phyloP scores from a whole-genome alignment of 2,113 vertebrate species.

The Neoarius graeffei region DNA sequence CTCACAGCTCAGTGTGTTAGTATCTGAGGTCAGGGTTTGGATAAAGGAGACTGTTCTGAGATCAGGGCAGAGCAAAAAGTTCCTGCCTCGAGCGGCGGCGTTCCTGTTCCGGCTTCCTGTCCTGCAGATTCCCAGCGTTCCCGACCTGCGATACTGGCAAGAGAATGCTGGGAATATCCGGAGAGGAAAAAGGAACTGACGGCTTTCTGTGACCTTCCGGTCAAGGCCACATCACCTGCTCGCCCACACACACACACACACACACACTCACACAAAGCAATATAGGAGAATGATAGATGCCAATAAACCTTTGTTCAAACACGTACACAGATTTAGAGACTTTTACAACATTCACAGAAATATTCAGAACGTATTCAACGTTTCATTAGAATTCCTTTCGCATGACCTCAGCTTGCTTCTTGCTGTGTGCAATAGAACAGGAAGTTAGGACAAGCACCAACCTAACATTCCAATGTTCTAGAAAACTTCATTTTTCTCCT shows the following conservation, averaged over 20 bases:
- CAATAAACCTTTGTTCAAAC: background rate
- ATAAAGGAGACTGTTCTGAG: conserved; percentile 30
- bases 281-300: background rate
- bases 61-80: conserved; percentile 24
- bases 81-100: conserved; percentile 7
- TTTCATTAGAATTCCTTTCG: background rate
- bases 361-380: background rate
- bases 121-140: conserved; percentile 72
- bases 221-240: conserved; percentile 74
- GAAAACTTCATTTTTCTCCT: background rate
- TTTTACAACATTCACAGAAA: background rate
- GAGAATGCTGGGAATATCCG: conserved; percentile 82
- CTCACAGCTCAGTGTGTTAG: background rate
- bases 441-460: background rate
- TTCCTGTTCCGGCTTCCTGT: conserved; percentile 71
- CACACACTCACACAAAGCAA: conserved; percentile 1
- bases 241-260: conserved; percentile 55
- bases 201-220: conserved; percentile 76
- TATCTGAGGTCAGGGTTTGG: conserved; percentile 9
- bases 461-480: background rate
- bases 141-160: conserved; percentile 60
- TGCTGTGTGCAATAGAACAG: background rate
- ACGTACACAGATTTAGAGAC: background rate
- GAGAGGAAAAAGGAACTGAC: conserved; percentile 79
- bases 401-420: background rate